Conservation (phyloP, 2,797 vertebrate species). For the Liparis tanakae region DNA sequence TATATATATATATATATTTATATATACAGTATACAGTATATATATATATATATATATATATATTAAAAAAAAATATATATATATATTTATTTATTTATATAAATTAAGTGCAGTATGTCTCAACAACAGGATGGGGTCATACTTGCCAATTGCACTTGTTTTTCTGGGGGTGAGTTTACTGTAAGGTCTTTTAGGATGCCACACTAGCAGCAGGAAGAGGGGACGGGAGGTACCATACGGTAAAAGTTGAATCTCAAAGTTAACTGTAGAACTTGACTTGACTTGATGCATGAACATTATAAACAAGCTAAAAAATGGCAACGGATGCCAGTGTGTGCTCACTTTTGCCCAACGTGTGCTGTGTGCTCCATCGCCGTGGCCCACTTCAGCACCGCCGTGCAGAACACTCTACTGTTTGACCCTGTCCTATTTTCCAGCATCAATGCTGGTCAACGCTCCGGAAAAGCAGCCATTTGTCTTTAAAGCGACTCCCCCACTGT, state of each 20-base stretch:
- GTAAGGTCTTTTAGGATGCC: neutral
- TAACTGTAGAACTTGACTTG: neutral
- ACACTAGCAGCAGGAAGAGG: neutral
- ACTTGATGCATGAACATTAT: neutral
- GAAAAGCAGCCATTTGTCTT: constrained; percentile 38
- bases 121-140: neutral
- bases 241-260: neutral
- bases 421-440: constrained; percentile 56
- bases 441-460: constrained; percentile 47
- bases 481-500: constrained; percentile 22
- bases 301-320: constrained; percentile 2
- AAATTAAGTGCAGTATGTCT: neutral
- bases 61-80: no score
- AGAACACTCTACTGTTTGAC: constrained; percentile 25
- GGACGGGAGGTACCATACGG: neutral
- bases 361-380: constrained; percentile 12
- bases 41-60: no score
- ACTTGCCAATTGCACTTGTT: neutral
- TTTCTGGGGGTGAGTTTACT: neutral
- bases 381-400: constrained; percentile 5
- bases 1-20: no score
- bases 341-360: constrained; percentile 8
- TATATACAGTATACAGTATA: no score
- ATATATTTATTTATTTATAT: no score
- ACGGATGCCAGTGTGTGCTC: constrained; percentile 7